These are phyloP conservation scores for Drosophila aff. DNA, from an alignment of 1,140 invertebrate genomes.

Conservation along the genomic window DNA sequence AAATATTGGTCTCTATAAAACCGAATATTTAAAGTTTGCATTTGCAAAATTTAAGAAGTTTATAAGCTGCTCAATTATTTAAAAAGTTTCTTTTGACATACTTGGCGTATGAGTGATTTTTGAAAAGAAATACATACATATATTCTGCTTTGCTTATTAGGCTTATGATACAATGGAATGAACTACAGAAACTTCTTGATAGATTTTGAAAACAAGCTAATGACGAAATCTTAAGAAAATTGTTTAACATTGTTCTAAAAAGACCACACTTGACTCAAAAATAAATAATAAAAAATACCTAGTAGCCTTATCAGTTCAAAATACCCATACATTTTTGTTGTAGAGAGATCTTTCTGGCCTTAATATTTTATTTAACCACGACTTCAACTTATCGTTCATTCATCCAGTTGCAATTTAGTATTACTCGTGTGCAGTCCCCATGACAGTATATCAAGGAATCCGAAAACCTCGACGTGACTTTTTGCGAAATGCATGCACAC, in stretches of 20 bases:
- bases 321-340: not conserved
- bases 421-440: not conserved
- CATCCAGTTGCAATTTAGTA: not conserved
- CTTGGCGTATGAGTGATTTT: not conserved
- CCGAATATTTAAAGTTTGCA: too few species aligned
- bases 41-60: not conserved
- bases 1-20: too few species aligned
- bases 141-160: not conserved
- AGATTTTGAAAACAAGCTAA: not conserved
- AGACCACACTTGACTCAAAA: not conserved
- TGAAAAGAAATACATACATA: not conserved
- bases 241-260: not conserved
- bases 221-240: not conserved
- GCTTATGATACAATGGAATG: too few species aligned
- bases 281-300: not conserved
- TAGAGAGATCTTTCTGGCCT: not conserved
- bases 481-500: not conserved
- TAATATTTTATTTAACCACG: not conserved
- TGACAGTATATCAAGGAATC: constrained; percentile 2
- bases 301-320: not conserved
- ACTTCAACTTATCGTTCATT: constrained; percentile 6
- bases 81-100: not conserved
- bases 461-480: constrained; percentile 9
- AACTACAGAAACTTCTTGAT: too few species aligned
- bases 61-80: not conserved